Evolutionary conservation across 2,113 vertebrate species (phyloP).

Genomic region (Clarias batrachus): DNA sequence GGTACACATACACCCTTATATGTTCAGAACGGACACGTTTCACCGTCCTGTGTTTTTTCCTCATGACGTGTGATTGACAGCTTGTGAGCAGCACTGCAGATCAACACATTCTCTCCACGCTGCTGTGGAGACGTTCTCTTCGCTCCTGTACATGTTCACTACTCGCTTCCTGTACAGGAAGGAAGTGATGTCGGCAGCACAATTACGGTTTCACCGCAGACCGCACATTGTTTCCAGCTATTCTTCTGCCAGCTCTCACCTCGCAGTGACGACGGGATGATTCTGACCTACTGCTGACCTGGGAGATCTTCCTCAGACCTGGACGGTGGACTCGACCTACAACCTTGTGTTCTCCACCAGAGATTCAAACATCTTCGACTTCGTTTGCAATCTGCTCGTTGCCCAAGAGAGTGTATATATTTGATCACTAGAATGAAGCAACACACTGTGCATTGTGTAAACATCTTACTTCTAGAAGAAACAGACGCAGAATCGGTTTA

Average conservation of each 20-base stretch:
- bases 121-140: not conserved
- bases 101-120: constrained; percentile 22
- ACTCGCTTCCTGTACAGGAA: constrained; percentile 50
- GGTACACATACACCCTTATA: not conserved
- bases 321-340: not conserved
- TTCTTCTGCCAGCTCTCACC: constrained; percentile 46
- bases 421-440: not conserved
- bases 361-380: not conserved
- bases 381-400: not conserved
- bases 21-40: not conserved
- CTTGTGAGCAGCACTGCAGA: not conserved
- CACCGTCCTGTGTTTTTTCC: not conserved
- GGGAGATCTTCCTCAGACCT: not conserved
- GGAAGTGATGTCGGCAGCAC: constrained; percentile 57
- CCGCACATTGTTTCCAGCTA: constrained; percentile 58
- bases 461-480: not conserved
- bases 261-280: not conserved
- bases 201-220: constrained; percentile 60
- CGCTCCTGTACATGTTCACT: constrained; percentile 40
- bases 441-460: not conserved
- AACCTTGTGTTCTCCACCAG: not conserved
- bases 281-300: constrained; percentile 6
- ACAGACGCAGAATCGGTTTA: not conserved
- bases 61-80: not conserved
- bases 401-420: not conserved